Evolutionary conservation across 1,140 invertebrate genomes (phyloP), one percentile per base, ranked within the genome.

Genomic region (Caerostris darwini): DNA sequence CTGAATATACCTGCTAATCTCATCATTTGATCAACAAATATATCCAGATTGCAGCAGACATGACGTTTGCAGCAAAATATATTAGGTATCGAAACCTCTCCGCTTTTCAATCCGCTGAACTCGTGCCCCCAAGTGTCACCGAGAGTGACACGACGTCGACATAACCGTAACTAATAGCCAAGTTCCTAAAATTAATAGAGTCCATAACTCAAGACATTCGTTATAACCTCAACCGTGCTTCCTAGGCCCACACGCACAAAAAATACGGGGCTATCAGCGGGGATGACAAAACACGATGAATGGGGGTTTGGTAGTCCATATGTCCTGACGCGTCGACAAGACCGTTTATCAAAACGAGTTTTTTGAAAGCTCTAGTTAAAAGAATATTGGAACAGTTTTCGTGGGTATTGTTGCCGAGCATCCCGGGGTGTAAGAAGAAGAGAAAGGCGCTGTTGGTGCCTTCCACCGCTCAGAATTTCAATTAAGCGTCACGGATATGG

Each of bases 401-500:
- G 7, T 77, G 19, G 71, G 34, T 53, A 77, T 77, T 77, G 71
- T 77, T 77, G 71, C 71, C 53, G 53, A 34, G 71, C 71, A 5
- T 12, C 71, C 71, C 10, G 10, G 3, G 14, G 34, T 14, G 71
- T 14, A 5, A 50, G 10, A 53, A 53, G 53, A 50, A 71, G 7
- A 12, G 2, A 77, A 53, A 77, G 71, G 14, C 71, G 53, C 14
- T 77, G 50, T 77, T 50, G 4, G 34, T 77, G 50, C 71, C 71
- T 5, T 34, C 19, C 71, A 12, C 8, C 71, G 10, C 14, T 53
- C 14, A 77, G 69, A 77, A 77, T 77, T 77, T 77, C 71, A 77
- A 77, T 77, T 77, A 77, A 50, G 34, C 71, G 53, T 77, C 71
- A 77, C 71, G 71, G 71, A 77, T 77, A 77, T 77, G 71, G 50